A percentile compares a stretch with the other conserved stretches of the same genome.
phyloP scores from a whole-genome alignment of 2,888 invertebrate species.

The Tipula lateralis region DNA sequence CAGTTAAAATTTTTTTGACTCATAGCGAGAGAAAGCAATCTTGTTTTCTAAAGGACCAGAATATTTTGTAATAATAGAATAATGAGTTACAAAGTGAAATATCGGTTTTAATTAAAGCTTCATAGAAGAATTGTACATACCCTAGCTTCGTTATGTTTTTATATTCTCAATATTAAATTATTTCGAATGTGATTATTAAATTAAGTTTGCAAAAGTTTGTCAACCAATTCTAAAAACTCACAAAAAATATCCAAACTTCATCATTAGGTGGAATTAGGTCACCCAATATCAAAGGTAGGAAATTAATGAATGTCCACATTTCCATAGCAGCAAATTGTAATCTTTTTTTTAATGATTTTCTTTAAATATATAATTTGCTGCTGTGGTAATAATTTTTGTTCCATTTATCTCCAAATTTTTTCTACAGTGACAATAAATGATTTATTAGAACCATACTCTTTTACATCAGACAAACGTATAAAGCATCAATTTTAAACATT shows the following conservation, averaged over 20 bases:
- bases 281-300: not conserved
- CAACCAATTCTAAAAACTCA: not conserved
- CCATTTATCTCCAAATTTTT: constrained; percentile 37
- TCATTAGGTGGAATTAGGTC: not conserved
- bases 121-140: not conserved
- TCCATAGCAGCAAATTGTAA: not conserved
- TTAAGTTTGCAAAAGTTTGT: not conserved
- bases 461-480: not conserved
- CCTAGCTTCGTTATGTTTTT: not conserved
- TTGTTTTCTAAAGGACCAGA: not conserved
- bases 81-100: not conserved
- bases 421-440: constrained; percentile 37
- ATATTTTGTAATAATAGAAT: not conserved
- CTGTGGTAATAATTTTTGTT: constrained; percentile 33
- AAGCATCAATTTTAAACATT: not conserved
- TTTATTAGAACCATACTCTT: constrained; percentile 34
- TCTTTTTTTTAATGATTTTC: not conserved
- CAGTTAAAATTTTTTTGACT: not conserved
- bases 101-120: not conserved
- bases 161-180: not conserved
- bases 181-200: not conserved
- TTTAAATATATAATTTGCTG: not conserved
- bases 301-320: not conserved
- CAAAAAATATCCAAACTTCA: not conserved
- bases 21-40: not conserved